Conservation (phyloP, 2,797 vertebrate genomes). For the Selene dorsalis region DNA sequence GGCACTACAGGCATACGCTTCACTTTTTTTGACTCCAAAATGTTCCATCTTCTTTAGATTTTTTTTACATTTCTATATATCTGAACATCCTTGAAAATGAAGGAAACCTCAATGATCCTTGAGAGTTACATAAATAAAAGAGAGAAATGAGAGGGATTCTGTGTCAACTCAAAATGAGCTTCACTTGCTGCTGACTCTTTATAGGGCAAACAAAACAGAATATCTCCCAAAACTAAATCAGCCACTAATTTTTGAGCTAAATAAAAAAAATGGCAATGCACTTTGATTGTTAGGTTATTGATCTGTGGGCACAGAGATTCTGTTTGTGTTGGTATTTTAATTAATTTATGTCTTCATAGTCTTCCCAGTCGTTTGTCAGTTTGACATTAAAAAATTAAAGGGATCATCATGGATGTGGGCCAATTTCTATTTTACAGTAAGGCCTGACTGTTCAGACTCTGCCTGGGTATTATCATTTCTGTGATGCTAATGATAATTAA, state of each 20-base stretch:
- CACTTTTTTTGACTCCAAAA: too few species aligned
- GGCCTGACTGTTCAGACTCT: background rate
- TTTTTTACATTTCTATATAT: background rate
- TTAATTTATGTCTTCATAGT: background rate
- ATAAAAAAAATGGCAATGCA: slow-evolving; percentile 7
- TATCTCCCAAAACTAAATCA: background rate
- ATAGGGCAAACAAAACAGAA: background rate
- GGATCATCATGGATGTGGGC: background rate
- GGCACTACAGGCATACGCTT: too few species aligned
- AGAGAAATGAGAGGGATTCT: background rate
- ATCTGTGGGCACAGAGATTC: background rate
- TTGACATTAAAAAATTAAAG: background rate
- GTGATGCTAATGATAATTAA: slow-evolving; percentile 37
- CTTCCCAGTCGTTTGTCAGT: background rate
- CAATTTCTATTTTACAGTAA: background rate
- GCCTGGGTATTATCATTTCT: background rate
- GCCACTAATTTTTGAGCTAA: slow-evolving; percentile 22
- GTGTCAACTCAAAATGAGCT: background rate
- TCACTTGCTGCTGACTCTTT: background rate
- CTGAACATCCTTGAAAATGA: background rate
- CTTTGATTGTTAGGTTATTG: slow-evolving; percentile 1
- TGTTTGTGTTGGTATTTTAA: background rate
- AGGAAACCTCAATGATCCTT: background rate
- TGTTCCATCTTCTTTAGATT: too few species aligned
- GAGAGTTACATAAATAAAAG: background rate